phyloP scores from a whole-genome alignment of 2,888 invertebrate genomes.

The Athalia rosae region DNA sequence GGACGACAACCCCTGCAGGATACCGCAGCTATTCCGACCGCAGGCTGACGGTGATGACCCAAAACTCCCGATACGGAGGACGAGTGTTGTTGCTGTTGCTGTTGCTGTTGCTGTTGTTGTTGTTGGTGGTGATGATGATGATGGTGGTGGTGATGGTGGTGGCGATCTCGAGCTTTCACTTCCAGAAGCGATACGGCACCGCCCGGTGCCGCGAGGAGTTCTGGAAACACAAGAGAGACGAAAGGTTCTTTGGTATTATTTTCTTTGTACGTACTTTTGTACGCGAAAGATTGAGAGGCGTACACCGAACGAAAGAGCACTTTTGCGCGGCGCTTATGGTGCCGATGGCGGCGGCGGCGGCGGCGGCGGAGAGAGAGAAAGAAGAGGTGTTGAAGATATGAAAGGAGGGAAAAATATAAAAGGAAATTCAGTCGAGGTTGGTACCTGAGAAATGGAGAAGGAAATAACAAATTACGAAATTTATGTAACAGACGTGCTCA shows the following conservation, averaged over 20 bases:
- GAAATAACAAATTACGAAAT: constrained; percentile 21
- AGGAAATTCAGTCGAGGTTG: background rate
- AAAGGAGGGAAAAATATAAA: background rate
- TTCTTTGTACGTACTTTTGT: background rate
- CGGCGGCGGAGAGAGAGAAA: too few relatives aligned
- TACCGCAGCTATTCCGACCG: constrained; percentile 44
- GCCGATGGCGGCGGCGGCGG: too few relatives aligned
- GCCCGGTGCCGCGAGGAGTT: constrained; percentile 38
- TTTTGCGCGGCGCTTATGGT: too few relatives aligned
- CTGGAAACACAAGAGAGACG: constrained; percentile 26
- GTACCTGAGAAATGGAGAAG: background rate
- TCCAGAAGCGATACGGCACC: constrained; percentile 42
- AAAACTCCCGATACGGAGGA: constrained; percentile 10
- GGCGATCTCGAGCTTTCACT: constrained; percentile 36
- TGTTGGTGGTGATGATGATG: constrained; percentile 34
- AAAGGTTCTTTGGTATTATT: background rate
- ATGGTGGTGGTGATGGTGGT: constrained; percentile 10
- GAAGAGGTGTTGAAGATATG: background rate
- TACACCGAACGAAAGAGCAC: too few relatives aligned
- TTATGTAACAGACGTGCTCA: constrained; percentile 13
- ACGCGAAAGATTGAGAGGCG: background rate
- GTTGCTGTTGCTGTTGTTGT: constrained; percentile 30
- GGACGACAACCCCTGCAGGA: constrained; percentile 46
- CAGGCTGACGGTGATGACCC: constrained; percentile 42
- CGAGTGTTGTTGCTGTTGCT: constrained; percentile 15